Evolutionary conservation across 2,797 vertebrate species (phyloP), one percentile per base, ranked within the genome.

Genomic region (Sebastes trivittatus): DNA sequence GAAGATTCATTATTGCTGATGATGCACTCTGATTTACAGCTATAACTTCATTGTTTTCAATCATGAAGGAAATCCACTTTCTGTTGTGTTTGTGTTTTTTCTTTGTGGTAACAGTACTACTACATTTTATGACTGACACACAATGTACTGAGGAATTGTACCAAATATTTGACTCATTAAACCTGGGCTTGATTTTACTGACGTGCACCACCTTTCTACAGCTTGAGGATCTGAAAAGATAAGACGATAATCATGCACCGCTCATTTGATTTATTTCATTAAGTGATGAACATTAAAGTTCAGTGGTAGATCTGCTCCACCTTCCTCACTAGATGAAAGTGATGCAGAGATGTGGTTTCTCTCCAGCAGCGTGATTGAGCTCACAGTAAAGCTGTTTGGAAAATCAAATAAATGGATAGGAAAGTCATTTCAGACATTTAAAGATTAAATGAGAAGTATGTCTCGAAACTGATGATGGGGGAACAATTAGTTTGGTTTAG

Each of bases 81-180:
- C 49, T 75, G 65, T 38, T 72, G 32, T 66, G 22, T 66, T 16
- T 77, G 3, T 46, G 38, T 30, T 55, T 42, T 22, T 29, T 59
- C 23, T 75, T 65, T 75, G 42, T 58, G 13, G 25, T 36, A 55
- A 62, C 16, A 18, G 30, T 59, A 62, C 46, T 49, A 49, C 46
- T 20, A 56, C 3, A 69, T 16, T 65, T 20, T 68, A 66, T 63
- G 52, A 65, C 65, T 74, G 32, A 49, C 46, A 60, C 46, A 60
- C 59, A 59, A 62, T 87, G 80, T 75, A 69, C 29, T 71, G 56
- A 75, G 20, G 59, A 67, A 79, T 14, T 71, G 55, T 75, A 83
- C 25, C 25, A 64, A 69, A 71, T 82, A 54, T 78, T 68, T 85
- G 70, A 85, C 58, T 59, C 29, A 82, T 82, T 83, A 81, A 82